Evolutionary conservation across 2,797 vertebrate species (phyloP).

Genomic region (Agapornis canus): DNA sequence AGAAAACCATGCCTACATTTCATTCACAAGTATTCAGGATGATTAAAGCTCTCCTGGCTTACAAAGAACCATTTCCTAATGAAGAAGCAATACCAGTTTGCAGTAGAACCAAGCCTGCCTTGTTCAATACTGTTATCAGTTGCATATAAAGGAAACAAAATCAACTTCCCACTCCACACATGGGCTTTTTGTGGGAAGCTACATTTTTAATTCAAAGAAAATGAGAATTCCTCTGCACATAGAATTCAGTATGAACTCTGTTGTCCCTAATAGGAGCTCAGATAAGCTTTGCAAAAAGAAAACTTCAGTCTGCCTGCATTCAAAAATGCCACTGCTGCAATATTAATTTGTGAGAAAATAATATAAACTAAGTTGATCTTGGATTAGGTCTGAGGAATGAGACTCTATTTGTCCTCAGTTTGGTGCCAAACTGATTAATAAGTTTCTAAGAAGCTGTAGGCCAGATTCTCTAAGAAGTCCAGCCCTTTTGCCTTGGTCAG

Average conservation of each 20-base stretch:
- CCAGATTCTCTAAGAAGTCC: constrained; percentile 56
- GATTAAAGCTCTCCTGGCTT: constrained; percentile 28
- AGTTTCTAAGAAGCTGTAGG: constrained; percentile 54
- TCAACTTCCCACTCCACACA: background rate
- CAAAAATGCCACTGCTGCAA: background rate
- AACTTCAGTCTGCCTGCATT: background rate
- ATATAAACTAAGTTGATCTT: background rate
- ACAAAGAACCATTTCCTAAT: constrained; percentile 27
- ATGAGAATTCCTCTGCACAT: background rate
- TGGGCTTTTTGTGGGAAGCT: background rate
- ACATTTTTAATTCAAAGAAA: background rate
- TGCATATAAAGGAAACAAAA: background rate
- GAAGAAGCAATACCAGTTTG: constrained; percentile 5
- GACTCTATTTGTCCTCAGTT: constrained; percentile 28
- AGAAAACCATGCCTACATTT: constrained; percentile 26
- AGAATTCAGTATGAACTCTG: background rate
- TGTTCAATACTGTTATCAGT: background rate
- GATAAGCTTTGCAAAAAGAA: background rate
- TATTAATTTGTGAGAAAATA: constrained; percentile 13
- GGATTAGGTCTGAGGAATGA: constrained; percentile 44
- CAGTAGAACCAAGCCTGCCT: background rate
- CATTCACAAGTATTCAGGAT: constrained; percentile 60
- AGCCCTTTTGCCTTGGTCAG: constrained; percentile 35
- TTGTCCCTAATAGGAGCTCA: background rate
- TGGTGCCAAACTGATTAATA: constrained; percentile 49